These are phyloP conservation scores for Smutsia gigantea DNA, from an alignment of 2,797 vertebrate species.

Conservation along the genomic window DNA sequence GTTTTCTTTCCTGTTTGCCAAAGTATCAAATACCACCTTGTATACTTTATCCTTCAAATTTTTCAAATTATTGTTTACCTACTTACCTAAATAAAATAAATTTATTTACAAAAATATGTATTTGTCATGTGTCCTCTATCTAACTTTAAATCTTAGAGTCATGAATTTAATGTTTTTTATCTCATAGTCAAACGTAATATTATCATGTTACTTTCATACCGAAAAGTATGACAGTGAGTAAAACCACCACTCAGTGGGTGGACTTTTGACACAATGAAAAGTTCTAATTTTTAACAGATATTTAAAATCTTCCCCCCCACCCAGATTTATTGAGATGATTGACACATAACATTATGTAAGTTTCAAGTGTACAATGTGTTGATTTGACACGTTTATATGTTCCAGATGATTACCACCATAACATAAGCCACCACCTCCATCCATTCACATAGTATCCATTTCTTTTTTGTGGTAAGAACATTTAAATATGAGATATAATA, in stretches of 20 bases:
- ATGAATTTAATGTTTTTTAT: not conserved
- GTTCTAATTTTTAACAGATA: not conserved
- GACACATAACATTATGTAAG: not conserved
- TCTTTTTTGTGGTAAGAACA: not conserved
- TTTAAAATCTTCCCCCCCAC: not conserved
- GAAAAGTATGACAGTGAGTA: not conserved
- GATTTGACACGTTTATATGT: not conserved
- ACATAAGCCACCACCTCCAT: not conserved
- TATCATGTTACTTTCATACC: not conserved
- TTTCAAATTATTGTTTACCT: not conserved
- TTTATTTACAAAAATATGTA: not conserved
- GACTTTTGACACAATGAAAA: not conserved
- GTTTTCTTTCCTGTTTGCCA: not conserved
- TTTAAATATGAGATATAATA: not conserved
- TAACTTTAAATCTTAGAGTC: constrained; percentile 58
- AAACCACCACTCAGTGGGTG: not conserved
- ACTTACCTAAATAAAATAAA: not conserved
- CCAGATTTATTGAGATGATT: not conserved
- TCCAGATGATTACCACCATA: not conserved
- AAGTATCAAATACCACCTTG: not conserved
- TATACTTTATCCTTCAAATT: not conserved
- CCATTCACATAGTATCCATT: not conserved
- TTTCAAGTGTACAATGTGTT: not conserved
- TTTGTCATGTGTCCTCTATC: not conserved
- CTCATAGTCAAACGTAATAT: constrained; percentile 5